phyloP scores from a whole-genome alignment of 2,797 vertebrate species.

The Moxostoma hubbsi region DNA sequence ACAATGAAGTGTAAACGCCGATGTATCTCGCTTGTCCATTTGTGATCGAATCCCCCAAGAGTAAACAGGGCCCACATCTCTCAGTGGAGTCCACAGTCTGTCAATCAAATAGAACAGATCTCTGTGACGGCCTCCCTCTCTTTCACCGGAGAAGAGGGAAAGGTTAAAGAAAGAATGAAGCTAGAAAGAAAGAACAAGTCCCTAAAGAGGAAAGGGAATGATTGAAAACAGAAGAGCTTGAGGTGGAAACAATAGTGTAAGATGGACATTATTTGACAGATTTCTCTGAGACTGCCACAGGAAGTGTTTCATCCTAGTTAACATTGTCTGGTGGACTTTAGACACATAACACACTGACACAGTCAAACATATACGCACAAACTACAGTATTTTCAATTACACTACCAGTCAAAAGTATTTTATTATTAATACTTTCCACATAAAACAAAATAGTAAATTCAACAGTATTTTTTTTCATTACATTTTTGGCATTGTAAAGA shows the following conservation, averaged over 20 bases:
- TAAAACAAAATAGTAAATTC: no score
- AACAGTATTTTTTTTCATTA: no score
- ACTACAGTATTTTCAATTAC: background rate
- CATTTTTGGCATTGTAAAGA: no score
- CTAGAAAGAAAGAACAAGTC: slow-evolving; percentile 1
- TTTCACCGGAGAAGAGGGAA: background rate
- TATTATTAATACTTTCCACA: slow-evolving; percentile 6
- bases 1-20: no score
- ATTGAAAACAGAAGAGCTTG: background rate
- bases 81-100: background rate
- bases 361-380: background rate
- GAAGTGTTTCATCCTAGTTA: no score
- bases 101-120: background rate
- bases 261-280: no score
- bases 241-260: background rate
- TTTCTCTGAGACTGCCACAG: no score
- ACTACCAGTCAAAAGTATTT: no score
- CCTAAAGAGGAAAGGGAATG: background rate
- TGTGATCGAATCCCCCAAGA: no score
- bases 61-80: no score
- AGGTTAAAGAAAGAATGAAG: background rate
- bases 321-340: no score
- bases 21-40: no score
- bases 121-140: background rate
- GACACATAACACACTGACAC: background rate